Evolutionary conservation across 2,797 vertebrate species (phyloP), one percentile per base, ranked within the genome.

Genomic region (Smutsia gigantea): DNA sequence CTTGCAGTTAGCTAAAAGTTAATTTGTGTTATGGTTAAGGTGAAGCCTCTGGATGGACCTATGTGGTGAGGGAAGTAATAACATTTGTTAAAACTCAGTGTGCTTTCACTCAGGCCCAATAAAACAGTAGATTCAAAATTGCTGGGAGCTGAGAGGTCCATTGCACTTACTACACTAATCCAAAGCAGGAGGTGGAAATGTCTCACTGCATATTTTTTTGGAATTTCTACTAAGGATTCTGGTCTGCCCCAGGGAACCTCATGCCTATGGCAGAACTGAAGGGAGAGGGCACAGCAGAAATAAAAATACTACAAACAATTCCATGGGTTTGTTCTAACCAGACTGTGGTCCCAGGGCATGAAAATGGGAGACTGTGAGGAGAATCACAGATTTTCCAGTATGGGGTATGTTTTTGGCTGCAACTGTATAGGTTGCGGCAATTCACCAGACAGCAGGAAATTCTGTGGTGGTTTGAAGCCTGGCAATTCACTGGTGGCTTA

Each of bases 301-400:
- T 59, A 55, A 84, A 64, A 92, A 68, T 71, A 88, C 37, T 77
- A 37, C 14, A 37, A 75, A 94, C 53, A 72, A 66, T 72, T 69
- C 51, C 89, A 66, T 53, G 53, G 69, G 19, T 34, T 87, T 4
- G 0, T 88, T 85, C 57, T 90, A 69, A 88, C 39, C 55, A 96
- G 85, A 57, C 17, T 87, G 31, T 63, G 93, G 78, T 87, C 82
- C 61, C 53, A 63, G 49, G 23, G 7, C 39, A 63, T 72, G 82
- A 42, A 37, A 88, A 21, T 31, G 7, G 10, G 89, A 37, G 86
- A 59, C 3, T 90, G 27, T 87, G 37, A 87, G 84, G 78, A 93
- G 61, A 97, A 94, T 94, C 59, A 64, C 66, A 89, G 90, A 87
- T 91, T 96, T 95, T 90, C 89, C 61, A 71, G 63, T 57, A 29